These are phyloP conservation scores for Lasioglossum oenotherae DNA, from an alignment of 2,888 invertebrate genomes.

Conservation along the genomic window DNA sequence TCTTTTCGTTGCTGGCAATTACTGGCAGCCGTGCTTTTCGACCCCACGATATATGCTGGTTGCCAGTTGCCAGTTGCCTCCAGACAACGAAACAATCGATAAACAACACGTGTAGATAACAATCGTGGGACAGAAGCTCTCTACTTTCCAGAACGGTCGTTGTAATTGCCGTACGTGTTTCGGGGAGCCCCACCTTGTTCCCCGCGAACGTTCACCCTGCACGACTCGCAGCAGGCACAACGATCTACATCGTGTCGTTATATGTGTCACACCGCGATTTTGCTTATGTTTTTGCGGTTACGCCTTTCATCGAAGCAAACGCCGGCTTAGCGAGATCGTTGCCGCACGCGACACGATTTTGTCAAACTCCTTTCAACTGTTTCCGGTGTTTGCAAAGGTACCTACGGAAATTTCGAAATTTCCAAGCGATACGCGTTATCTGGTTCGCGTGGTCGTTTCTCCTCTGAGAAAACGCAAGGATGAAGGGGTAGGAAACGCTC, in stretches of 20 bases:
- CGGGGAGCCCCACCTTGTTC: slow-evolving; percentile 63
- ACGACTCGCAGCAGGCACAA: slow-evolving; percentile 26
- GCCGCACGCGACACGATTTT: neutral
- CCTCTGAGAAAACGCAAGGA: neutral
- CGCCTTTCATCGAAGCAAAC: neutral
- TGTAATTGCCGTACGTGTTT: slow-evolving; percentile 82
- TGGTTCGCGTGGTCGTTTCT: slow-evolving; percentile 3
- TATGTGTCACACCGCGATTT: slow-evolving; percentile 3
- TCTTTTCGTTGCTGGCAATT: slow-evolving; percentile 75
- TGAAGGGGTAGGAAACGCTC: slow-evolving; percentile 10
- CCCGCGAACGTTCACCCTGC: slow-evolving; percentile 31
- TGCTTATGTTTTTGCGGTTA: neutral
- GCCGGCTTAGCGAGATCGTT: neutral
- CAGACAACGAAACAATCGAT: slow-evolving; percentile 83
- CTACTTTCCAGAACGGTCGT: slow-evolving; percentile 80
- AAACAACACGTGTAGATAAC: slow-evolving; percentile 84
- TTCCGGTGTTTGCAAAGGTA: neutral
- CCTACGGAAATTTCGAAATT: neutral
- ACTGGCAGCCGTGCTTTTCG: slow-evolving; percentile 78
- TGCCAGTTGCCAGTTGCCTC: slow-evolving; percentile 65
- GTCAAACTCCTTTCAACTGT: neutral
- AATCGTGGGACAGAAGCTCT: slow-evolving; percentile 81
- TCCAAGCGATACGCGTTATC: slow-evolving; percentile 14
- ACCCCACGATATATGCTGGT: slow-evolving; percentile 68
- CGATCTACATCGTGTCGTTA: slow-evolving; percentile 21